Conservation (phyloP, 2,113 vertebrate genomes). For the Myxocyprinus asiaticus region DNA sequence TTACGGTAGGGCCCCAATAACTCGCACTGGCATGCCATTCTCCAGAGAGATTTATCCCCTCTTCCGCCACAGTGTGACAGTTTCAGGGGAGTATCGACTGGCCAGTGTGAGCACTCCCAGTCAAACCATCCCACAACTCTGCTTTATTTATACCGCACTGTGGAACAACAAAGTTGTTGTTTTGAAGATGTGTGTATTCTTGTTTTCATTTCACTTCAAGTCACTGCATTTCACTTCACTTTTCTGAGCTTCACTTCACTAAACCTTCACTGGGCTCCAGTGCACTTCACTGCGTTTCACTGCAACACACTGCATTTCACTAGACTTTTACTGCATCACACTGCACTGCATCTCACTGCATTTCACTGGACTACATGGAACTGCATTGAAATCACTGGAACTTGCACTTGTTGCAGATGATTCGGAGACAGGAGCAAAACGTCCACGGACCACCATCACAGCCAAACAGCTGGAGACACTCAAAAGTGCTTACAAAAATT, state of each 20-base stretch:
- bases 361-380: too few relatives aligned
- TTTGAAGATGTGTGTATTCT: neutral
- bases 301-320: too few relatives aligned
- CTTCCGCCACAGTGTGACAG: slow-evolving; percentile 55
- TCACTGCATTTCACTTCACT: neutral
- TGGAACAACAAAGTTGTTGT: neutral
- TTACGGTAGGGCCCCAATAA: slow-evolving; percentile 68
- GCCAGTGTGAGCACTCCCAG: slow-evolving; percentile 59
- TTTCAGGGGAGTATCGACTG: slow-evolving; percentile 69
- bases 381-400: too few relatives aligned
- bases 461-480: slow-evolving; percentile 98
- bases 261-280: too few relatives aligned
- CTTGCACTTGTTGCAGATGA: slow-evolving; percentile 78
- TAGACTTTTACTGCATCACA: too few relatives aligned
- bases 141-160: slow-evolving; percentile 21
- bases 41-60: slow-evolving; percentile 70
- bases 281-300: too few relatives aligned
- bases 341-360: too few relatives aligned
- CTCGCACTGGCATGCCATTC: slow-evolving; percentile 62
- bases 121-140: slow-evolving; percentile 44
- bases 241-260: too few relatives aligned
- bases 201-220: neutral
- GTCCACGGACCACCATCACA: slow-evolving; percentile 96
- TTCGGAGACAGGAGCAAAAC: slow-evolving; percentile 92
- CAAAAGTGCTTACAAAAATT: slow-evolving; percentile 98